These are phyloP conservation scores for Synanceia verrucosa DNA, from an alignment of 2,797 vertebrate genomes.

Conservation along the genomic window DNA sequence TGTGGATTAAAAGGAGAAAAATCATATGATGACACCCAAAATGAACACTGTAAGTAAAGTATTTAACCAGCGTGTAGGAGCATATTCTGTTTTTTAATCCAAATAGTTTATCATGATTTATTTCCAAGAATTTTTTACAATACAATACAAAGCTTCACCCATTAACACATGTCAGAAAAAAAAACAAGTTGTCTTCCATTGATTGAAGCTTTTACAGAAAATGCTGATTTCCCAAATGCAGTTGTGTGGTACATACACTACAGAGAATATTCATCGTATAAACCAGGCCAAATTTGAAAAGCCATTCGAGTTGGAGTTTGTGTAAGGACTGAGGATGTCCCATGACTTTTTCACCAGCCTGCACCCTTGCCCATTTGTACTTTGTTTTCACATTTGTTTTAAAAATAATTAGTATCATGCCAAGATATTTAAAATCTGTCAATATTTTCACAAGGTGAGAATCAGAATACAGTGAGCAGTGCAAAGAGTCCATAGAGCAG, in stretches of 20 bases:
- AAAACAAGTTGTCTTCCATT: background rate
- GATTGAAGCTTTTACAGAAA: background rate
- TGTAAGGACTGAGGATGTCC: background rate
- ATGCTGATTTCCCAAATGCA: background rate
- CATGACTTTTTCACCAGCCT: background rate
- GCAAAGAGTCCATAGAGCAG: slow-evolving; percentile 92
- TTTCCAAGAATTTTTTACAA: too few relatives aligned
- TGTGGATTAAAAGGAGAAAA: too few relatives aligned
- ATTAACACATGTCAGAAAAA: background rate
- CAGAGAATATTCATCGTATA: background rate
- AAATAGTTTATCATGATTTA: too few relatives aligned
- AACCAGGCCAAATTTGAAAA: background rate
- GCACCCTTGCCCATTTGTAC: too few relatives aligned
- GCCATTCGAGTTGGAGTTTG: too few relatives aligned
- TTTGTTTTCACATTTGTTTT: too few relatives aligned
- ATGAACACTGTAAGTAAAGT: too few relatives aligned
- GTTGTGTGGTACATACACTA: background rate
- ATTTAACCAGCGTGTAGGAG: too few relatives aligned
- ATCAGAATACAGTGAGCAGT: slow-evolving; percentile 91
- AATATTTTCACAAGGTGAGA: background rate
- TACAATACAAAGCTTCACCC: too few relatives aligned
- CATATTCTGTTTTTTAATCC: too few relatives aligned
- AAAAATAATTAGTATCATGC: background rate
- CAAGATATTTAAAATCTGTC: background rate
- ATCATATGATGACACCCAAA: too few relatives aligned